Conservation (phyloP, 2,113 vertebrate species). For the Carassius gibelio region DNA sequence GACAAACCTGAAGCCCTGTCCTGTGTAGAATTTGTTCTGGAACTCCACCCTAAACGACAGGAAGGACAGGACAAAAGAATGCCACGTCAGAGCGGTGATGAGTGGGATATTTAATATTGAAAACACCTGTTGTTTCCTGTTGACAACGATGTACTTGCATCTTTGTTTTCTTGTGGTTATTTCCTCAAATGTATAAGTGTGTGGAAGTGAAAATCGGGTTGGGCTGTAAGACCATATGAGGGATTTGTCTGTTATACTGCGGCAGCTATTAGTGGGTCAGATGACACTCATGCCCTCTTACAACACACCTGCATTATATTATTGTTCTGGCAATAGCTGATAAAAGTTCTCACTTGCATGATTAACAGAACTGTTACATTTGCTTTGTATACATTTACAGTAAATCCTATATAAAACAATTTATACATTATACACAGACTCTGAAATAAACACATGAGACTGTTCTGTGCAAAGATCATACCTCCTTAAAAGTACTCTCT, state of each 20-base stretch:
- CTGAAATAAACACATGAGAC: background rate
- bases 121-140: background rate
- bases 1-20: conserved; percentile 93
- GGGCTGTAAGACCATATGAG: background rate
- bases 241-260: background rate
- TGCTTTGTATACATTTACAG: background rate
- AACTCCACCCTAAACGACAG: conserved; percentile 90
- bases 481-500: background rate
- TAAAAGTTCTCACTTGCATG: background rate
- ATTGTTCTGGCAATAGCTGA: background rate
- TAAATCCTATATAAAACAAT: background rate
- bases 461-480: background rate
- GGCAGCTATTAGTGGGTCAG: background rate
- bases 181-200: conserved; percentile 17
- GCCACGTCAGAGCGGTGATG: background rate
- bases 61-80: conserved; percentile 39
- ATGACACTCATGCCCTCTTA: background rate
- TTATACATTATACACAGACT: background rate
- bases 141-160: background rate
- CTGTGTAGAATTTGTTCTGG: conserved; percentile 98
- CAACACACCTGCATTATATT: background rate
- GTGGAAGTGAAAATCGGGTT: background rate
- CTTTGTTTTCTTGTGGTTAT: background rate
- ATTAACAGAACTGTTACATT: background rate
- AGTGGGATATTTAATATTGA: background rate